Conservation (phyloP, 2,888 invertebrate species). For the Orthosia gracilis region DNA sequence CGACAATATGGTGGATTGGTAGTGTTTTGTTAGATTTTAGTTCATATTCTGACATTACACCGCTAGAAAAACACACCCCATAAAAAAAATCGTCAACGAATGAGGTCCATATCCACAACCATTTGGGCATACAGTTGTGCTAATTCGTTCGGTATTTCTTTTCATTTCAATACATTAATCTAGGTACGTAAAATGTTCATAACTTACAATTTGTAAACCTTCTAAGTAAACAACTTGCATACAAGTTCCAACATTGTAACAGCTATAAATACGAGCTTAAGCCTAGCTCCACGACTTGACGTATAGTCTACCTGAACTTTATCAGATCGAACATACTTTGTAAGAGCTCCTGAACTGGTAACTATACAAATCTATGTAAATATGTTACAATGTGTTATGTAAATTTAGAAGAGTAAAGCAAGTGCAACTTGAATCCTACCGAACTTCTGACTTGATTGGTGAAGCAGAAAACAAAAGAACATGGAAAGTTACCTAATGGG, state of each 20-base stretch:
- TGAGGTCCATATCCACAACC: background rate
- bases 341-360: constrained; percentile 32
- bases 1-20: background rate
- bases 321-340: constrained; percentile 54
- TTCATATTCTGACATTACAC: background rate
- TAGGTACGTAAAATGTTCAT: background rate
- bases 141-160: background rate
- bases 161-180: constrained; percentile 12
- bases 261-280: constrained; percentile 30
- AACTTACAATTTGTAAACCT: constrained; percentile 20
- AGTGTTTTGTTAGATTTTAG: background rate
- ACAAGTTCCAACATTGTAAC: constrained; percentile 29
- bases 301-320: constrained; percentile 47
- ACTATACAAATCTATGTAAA: constrained; percentile 6
- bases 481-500: too few species aligned
- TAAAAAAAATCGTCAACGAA: background rate
- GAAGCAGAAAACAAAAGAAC: too few species aligned
- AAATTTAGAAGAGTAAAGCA: background rate
- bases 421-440: too few species aligned
- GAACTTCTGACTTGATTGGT: too few species aligned
- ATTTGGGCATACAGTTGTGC: background rate
- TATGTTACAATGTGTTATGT: background rate
- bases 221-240: constrained; percentile 23
- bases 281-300: constrained; percentile 34
- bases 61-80: too few species aligned